Base-by-base conservation (phyloP, 2,797 vertebrate genomes). In the Sciurus carolinensis region DNA sequence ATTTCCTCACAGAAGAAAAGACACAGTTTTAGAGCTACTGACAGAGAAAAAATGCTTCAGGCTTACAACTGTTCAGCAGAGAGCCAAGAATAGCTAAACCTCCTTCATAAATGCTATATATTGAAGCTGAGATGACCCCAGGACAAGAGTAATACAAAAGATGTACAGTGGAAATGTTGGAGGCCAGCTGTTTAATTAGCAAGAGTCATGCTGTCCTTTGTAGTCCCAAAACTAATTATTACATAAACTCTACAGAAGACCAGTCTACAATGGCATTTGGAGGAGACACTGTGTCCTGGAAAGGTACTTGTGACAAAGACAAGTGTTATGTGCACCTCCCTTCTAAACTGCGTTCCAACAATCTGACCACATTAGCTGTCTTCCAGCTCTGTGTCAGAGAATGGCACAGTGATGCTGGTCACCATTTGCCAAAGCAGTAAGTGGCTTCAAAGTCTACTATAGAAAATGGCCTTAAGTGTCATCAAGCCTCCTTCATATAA, bases 181-280 rank as follows among this genome's bases (percentile, higher is more conserved):
- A 67, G 6, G 2, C 39, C 36, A 71, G 26, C 47, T 54, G 33
- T 87, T 36, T 69, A 57, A 42, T 4, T 59, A 92, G 24, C 44
- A 39, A 52, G 26, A 36, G 7, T 79, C 71, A 24, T 12, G 14
- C 10, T 6, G 8, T n/a, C 24, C n/a, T 87, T n/a, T 69, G 22
- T 24, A 92, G 30, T 15, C 47, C 42, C 86, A 82, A 64, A 30
- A n/a, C 44, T 94, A 86, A 67, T 90, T 30, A 85, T 42, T 79
- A 90, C 13, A 26, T 2, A 85, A 54, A 62, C 8, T 42, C 59
- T 76, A 13, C 14, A 13, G 30, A 91, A 62, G 54, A 4, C 33
- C 8, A 20, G 1, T 86, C 47, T 39, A 5, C 28, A 20, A 67
- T 20, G 13, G 52, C 67, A 73, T 91, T 80, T 83, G 42, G 54